These are phyloP conservation scores for Morpho achilles DNA, from an alignment of 2,888 invertebrate species.

Conservation along the genomic window DNA sequence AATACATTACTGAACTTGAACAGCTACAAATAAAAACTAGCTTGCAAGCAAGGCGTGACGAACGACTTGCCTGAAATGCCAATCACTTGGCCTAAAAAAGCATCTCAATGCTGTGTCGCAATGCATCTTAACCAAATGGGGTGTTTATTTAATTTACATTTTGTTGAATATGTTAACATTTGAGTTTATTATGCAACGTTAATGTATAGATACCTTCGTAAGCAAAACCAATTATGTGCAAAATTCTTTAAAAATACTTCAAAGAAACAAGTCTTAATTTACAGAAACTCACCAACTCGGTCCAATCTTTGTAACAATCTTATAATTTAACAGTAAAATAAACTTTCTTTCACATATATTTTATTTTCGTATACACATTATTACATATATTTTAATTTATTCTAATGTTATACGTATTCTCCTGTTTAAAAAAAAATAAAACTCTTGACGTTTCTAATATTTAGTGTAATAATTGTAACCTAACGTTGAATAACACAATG, in stretches of 20 bases:
- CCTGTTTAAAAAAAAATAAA: no score
- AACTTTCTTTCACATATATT: no score
- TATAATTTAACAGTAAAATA: no score
- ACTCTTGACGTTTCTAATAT: no score
- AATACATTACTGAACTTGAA: conserved; percentile 48
- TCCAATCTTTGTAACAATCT: no score
- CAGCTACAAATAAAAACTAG: conserved; percentile 38
- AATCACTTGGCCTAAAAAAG: conserved; percentile 70
- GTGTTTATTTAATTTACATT: conserved; percentile 41
- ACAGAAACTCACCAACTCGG: no score
- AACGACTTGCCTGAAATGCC: conserved; percentile 56
- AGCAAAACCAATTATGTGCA: conserved; percentile 1
- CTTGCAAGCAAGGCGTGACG: conserved; percentile 50
- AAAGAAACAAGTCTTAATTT: no score
- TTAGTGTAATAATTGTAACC: not conserved
- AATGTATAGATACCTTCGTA: conserved; percentile 1
- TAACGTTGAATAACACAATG: conserved; percentile 5
- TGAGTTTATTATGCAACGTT: conserved; percentile 14
- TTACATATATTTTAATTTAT: no score
- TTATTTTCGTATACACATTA: no score
- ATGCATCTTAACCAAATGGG: conserved; percentile 41
- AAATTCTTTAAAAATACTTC: no score
- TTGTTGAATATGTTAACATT: conserved; percentile 30
- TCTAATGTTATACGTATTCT: no score
- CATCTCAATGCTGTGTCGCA: conserved; percentile 55